phyloP scores from a whole-genome alignment of 1,140 invertebrate species.

The Penaeus japonicus region DNA sequence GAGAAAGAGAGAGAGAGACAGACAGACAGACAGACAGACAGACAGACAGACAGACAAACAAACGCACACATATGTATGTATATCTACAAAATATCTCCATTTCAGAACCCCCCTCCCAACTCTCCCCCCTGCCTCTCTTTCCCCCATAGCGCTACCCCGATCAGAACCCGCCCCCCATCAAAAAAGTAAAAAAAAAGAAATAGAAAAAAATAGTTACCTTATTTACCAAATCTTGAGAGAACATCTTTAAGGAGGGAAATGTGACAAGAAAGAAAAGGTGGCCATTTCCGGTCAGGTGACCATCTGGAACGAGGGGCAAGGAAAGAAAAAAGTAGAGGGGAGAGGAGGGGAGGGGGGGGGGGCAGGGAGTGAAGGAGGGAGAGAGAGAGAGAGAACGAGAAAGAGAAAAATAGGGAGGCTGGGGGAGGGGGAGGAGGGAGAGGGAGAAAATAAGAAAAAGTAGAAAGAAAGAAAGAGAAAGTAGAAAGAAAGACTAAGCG shows the following conservation, averaged over 20 bases:
- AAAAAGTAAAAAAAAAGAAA: background rate
- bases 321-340: background rate
- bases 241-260: background rate
- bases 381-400: conserved; percentile 20
- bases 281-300: background rate
- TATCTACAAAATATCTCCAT: background rate
- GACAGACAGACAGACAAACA: background rate
- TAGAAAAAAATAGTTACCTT: background rate
- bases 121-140: background rate
- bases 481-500: no score
- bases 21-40: background rate
- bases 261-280: background rate
- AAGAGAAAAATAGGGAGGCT: background rate
- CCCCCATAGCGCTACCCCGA: background rate
- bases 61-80: background rate
- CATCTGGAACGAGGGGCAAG: background rate
- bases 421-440: background rate
- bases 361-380: background rate
- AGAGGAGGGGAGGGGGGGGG: background rate
- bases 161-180: background rate
- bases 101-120: background rate
- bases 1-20: conserved; percentile 26
- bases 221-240: no score
- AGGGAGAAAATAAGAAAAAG: no score
- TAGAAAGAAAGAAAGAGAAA: no score